Evolutionary conservation across 64 coral and sea anemone genomes (phyloP).

Genomic region (Cladopsammia gracilis): DNA sequence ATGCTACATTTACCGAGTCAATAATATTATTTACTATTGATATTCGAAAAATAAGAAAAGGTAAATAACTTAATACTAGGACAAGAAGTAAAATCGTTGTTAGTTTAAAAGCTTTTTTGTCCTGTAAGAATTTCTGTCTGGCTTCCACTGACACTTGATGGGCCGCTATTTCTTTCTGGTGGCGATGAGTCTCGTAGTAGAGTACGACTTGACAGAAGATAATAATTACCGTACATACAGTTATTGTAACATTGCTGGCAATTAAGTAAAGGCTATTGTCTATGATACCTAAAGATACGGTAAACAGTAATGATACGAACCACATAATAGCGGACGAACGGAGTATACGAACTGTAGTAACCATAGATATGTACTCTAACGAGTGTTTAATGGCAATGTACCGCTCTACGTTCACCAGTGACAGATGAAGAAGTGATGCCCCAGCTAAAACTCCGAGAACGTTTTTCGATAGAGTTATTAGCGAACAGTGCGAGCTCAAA

Average conservation of each 20-base stretch:
- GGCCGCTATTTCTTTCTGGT: not conserved
- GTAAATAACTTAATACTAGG: not conserved
- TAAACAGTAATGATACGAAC: not conserved
- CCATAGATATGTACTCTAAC: not conserved
- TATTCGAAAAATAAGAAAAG: not conserved
- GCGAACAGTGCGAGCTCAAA: not conserved
- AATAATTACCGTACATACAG: not conserved
- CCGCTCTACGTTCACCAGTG: not conserved
- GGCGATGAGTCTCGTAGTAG: not conserved
- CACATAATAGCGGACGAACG: not conserved
- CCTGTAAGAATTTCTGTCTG: not conserved
- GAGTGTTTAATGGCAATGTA: conserved; percentile 4
- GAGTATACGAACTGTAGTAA: not conserved
- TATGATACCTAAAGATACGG: not conserved
- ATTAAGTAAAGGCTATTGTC: not conserved
- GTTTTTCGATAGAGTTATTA: not conserved
- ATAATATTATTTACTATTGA: not conserved
- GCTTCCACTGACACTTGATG: not conserved
- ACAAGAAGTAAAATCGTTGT: not conserved
- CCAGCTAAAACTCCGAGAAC: not conserved
- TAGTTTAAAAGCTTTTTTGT: not conserved
- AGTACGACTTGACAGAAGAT: not conserved
- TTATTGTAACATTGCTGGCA: not conserved
- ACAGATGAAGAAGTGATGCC: not conserved
- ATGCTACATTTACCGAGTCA: not conserved